A percentile compares a stretch with the other conserved stretches of the same genome.
Evolutionary conservation across 2,888 invertebrate genomes (phyloP).

Genomic region (Stenodera caucasica): DNA sequence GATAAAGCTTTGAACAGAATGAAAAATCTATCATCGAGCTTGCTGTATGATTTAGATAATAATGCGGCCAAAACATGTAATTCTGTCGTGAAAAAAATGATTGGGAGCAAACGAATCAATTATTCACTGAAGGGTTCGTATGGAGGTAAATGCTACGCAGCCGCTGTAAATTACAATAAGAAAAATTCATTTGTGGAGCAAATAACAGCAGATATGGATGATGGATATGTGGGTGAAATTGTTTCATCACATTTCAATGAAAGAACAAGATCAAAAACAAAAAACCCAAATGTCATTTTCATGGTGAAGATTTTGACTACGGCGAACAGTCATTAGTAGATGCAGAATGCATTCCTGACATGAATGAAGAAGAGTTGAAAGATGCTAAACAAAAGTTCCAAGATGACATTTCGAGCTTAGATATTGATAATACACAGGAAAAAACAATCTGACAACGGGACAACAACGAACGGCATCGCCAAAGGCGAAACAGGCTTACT

Average conservation of each 20-base stretch:
- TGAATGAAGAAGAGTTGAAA: background rate
- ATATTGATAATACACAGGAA: background rate
- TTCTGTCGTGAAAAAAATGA: conserved; percentile 41
- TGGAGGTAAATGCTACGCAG: conserved; percentile 42
- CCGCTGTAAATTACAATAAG: conserved; percentile 43
- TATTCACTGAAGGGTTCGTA: conserved; percentile 40
- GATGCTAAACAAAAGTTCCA: background rate
- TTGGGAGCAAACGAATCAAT: conserved; percentile 47
- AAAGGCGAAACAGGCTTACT: background rate
- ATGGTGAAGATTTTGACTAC: conserved; percentile 22
- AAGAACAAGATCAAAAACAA: background rate
- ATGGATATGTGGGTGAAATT: background rate
- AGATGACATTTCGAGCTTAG: background rate
- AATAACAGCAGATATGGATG: conserved; percentile 5
- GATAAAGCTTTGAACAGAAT: conserved; percentile 7
- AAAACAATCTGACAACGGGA: background rate
- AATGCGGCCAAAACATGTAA: conserved; percentile 44
- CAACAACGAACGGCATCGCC: background rate
- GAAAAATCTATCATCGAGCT: conserved; percentile 22
- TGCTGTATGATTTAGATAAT: conserved; percentile 38
- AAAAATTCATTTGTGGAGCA: conserved; percentile 9
- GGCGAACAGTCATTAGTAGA: background rate
- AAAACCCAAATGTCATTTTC: background rate
- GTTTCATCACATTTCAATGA: background rate
- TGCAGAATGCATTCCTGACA: background rate